Evolutionary conservation across 2,888 invertebrate species (phyloP).

Genomic region (Maniola hyperantus): DNA sequence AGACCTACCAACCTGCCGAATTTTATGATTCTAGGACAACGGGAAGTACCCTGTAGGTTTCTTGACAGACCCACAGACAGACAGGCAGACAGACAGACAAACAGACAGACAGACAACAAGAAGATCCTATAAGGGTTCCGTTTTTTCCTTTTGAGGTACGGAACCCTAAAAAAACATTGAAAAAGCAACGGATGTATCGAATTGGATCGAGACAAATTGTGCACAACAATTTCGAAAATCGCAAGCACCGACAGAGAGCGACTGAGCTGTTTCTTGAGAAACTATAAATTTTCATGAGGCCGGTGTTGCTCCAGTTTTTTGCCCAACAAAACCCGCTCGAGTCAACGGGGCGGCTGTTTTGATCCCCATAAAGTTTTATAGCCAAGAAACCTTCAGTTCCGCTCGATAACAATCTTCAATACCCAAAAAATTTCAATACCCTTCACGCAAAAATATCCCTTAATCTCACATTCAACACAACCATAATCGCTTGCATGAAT

Average conservation of each 20-base stretch:
- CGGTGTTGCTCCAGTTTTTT: slow-evolving; percentile 66
- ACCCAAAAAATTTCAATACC: not conserved
- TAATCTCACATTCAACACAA: not conserved
- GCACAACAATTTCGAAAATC: slow-evolving; percentile 52
- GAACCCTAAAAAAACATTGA: not conserved
- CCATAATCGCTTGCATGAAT: not conserved
- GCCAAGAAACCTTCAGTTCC: slow-evolving; percentile 48
- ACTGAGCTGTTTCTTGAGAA: slow-evolving; percentile 49
- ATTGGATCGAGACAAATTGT: slow-evolving; percentile 56
- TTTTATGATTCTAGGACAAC: no score
- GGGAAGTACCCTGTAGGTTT: no score
- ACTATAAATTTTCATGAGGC: slow-evolving; percentile 71
- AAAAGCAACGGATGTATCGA: slow-evolving; percentile 36
- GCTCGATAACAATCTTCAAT: slow-evolving; percentile 19
- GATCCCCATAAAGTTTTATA: slow-evolving; percentile 63
- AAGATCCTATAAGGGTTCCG: no score
- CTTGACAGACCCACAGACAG: no score
- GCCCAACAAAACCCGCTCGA: slow-evolving; percentile 43
- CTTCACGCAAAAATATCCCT: not conserved
- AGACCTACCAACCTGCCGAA: no score
- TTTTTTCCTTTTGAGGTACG: no score
- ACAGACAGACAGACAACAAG: no score
- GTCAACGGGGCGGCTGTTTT: slow-evolving; percentile 50
- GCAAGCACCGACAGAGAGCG: slow-evolving; percentile 46
- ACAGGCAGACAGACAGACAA: no score